Evolutionary conservation across 2,888 invertebrate genomes (phyloP), one percentile per base, ranked within the genome.

Genomic region (Theretra japonica): DNA sequence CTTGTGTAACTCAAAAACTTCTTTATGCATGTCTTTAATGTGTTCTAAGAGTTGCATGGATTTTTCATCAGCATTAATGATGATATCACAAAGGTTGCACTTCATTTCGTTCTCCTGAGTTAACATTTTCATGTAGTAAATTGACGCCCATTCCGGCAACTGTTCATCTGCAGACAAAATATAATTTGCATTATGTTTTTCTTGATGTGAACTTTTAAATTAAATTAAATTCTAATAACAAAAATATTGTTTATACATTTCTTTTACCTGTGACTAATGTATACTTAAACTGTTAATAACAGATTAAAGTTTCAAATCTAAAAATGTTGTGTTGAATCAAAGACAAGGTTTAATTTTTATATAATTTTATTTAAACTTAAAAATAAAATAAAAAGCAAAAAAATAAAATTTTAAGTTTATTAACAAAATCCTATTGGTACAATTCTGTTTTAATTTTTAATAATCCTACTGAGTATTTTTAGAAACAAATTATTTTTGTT

Each of bases 1-100:
- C 74, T 91, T 93, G 65, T 94, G 94, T 0, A 94, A 81, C 0
- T 91, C 88, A 41, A 88, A 87, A 2, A 94, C 85, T 69, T 92
- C 93, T 70, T 85, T 88, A 70, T 94, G 94, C 0, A 72, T 74
- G 1, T 65, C 59, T 75, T 86, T 84, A 60, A 94, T 83, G 73
- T 94, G 94, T 0, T 87, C 77, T 4, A 90, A 56, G 1, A 90
- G 79, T 25, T 85, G 82, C 2, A 79, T 33, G 0, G 88, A 87
- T 62, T 89, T 90, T 6, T 86, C 83, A 62, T 85, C 81, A 0
- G 82, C 78, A 19, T 76, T 74, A 11, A 93, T 72, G 7, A 74
- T 75, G 0, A 72, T 41, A 59, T 93, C 90, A 72, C 94, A 94
- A 53, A 94, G 81, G 73, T 92, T 94, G 76, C 94, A 94, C 72